Evolutionary conservation across 2,113 vertebrate species (phyloP).

Genomic region (Coracopsis vasa): DNA sequence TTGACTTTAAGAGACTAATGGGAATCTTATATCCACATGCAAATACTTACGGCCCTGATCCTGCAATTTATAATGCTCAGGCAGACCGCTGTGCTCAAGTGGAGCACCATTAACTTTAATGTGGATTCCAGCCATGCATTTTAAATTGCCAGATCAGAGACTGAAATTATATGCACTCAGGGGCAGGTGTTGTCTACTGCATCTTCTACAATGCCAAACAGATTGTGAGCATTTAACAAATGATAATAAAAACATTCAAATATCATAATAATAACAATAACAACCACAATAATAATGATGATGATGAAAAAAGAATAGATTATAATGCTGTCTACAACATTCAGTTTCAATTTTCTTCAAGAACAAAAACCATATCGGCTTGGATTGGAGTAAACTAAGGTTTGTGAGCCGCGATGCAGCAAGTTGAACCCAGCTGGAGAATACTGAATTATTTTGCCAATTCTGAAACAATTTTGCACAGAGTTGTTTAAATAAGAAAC

Average conservation of each 20-base stretch:
- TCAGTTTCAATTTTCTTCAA: neutral
- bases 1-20: neutral
- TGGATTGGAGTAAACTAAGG: neutral
- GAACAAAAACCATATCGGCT: neutral
- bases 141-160: neutral
- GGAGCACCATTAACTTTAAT: conserved; percentile 14
- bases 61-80: neutral
- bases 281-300: neutral
- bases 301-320: neutral
- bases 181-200: neutral
- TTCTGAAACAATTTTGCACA: neutral
- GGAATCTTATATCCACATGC: neutral
- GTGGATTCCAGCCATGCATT: neutral
- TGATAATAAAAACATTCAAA: neutral
- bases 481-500: neutral
- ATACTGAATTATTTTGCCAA: neutral
- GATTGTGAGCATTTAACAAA: neutral
- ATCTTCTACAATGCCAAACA: neutral
- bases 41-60: neutral
- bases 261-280: neutral
- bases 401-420: neutral
- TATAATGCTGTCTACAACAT: neutral
- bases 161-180: neutral
- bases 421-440: neutral
- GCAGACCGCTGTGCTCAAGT: neutral